Evolutionary conservation across 2,113 vertebrate genomes (phyloP).

Genomic region (Caretta caretta): DNA sequence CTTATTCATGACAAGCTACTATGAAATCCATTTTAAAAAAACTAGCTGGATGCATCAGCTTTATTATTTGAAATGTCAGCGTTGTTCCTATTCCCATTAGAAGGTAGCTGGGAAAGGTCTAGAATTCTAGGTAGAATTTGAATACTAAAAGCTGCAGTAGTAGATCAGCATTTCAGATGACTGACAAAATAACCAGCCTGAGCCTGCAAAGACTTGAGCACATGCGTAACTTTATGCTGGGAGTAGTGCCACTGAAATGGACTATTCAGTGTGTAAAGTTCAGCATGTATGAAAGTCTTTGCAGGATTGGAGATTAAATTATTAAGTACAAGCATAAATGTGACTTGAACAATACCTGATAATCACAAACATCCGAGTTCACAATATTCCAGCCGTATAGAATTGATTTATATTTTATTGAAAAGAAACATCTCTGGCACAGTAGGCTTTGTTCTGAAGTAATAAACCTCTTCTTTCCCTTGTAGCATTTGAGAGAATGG

Average conservation of each 20-base stretch:
- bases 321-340: not conserved
- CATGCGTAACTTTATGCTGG: not conserved
- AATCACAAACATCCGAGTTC: not conserved
- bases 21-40: not conserved
- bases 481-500: constrained; percentile 82
- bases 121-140: not conserved
- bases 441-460: not conserved
- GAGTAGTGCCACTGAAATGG: not conserved
- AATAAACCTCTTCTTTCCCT: not conserved
- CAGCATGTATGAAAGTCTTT: not conserved
- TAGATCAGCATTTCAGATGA: not conserved
- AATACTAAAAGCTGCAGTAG: not conserved
- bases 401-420: not conserved
- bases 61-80: not conserved
- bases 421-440: not conserved
- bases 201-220: not conserved
- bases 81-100: not conserved
- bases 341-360: not conserved
- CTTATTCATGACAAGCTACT: not conserved
- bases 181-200: not conserved
- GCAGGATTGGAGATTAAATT: not conserved
- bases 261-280: not conserved
- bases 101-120: not conserved
- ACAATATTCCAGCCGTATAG: not conserved
- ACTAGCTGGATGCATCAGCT: not conserved